phyloP scores from a whole-genome alignment of 1,140 invertebrate genomes.

The Drosophila pseudoobscura region DNA sequence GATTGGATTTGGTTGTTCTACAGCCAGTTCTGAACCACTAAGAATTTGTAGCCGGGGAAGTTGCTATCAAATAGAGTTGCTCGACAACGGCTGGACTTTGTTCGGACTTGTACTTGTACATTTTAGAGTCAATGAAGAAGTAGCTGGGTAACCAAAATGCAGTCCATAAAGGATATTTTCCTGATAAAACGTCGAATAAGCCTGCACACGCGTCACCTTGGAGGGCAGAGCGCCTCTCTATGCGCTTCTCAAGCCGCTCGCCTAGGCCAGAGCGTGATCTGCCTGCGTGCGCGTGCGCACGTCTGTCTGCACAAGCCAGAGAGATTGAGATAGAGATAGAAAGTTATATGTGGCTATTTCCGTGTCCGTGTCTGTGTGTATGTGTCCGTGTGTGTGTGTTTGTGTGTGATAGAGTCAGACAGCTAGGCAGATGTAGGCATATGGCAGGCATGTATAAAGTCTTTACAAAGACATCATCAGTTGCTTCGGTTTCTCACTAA shows the following conservation, averaged over 20 bases:
- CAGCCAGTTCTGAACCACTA: slow-evolving; percentile 77
- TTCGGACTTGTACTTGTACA: too few relatives aligned
- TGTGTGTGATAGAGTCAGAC: slow-evolving; percentile 67
- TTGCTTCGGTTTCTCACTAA: slow-evolving; percentile 70
- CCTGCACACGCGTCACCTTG: slow-evolving; percentile 16
- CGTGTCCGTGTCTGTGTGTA: slow-evolving; percentile 30
- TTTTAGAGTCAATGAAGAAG: slow-evolving; percentile 1
- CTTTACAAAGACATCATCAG: slow-evolving; percentile 78
- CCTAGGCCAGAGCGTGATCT: slow-evolving; percentile 1
- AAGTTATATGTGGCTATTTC: slow-evolving; percentile 7
- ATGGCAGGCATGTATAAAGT: slow-evolving; percentile 81
- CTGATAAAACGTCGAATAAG: too few relatives aligned
- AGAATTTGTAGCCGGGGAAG: slow-evolving; percentile 83
- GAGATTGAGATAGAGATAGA: slow-evolving; percentile 4
- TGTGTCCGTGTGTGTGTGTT: slow-evolving; percentile 39
- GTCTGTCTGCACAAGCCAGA: slow-evolving; percentile 29
- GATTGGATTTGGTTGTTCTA: slow-evolving; percentile 25
- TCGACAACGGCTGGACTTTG: slow-evolving; percentile 63
- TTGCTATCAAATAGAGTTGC: slow-evolving; percentile 82
- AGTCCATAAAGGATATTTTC: too few relatives aligned
- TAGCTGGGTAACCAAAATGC: slow-evolving; percentile 12
- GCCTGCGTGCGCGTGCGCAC: slow-evolving; percentile 9
- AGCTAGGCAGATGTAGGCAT: slow-evolving; percentile 81
- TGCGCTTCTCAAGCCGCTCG: slow-evolving; percentile 26
- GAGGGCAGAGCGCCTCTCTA: slow-evolving; percentile 16